Percentiles rank a stretch among this genome's conserved stretches.
phyloP scores from a whole-genome alignment of 2,888 invertebrate genomes.

The Lobophora halterata region DNA sequence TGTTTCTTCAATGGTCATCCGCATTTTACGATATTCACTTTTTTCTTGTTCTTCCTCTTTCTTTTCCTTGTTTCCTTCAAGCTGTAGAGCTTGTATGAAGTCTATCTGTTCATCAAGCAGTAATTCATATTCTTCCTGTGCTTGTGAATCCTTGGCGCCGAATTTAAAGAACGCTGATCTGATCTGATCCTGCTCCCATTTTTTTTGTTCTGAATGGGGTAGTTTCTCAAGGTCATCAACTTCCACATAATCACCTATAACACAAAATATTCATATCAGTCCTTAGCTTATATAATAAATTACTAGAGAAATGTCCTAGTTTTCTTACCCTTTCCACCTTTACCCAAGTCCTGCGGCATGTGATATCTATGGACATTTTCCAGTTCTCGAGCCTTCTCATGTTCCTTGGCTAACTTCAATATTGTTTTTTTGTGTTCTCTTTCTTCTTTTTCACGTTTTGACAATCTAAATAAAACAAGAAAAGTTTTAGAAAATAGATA shows the following conservation, averaged over 20 bases:
- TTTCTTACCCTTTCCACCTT: slow-evolving; percentile 81
- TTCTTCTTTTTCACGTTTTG: slow-evolving; percentile 91
- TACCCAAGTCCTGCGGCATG: slow-evolving; percentile 94
- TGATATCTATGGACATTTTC: slow-evolving; percentile 96
- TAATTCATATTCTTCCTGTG: slow-evolving; percentile 93
- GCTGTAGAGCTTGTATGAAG: slow-evolving; percentile 94
- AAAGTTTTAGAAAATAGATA: too few species aligned
- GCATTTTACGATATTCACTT: slow-evolving; percentile 84
- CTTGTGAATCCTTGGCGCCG: slow-evolving; percentile 92
- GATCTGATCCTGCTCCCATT: slow-evolving; percentile 99
- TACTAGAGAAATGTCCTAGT: not conserved
- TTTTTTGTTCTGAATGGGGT: slow-evolving; percentile 92
- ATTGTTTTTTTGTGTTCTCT: slow-evolving; percentile 95
- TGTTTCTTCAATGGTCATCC: slow-evolving; percentile 93
- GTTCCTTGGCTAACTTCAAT: slow-evolving; percentile 94
- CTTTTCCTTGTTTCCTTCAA: slow-evolving; percentile 85
- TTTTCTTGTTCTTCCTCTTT: slow-evolving; percentile 83
- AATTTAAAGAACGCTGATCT: slow-evolving; percentile 95
- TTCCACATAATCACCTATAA: slow-evolving; percentile 87
- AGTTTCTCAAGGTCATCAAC: slow-evolving; percentile 92
- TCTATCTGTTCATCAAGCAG: slow-evolving; percentile 98
- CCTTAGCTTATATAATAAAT: slow-evolving; percentile 3
- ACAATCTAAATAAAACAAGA: slow-evolving; percentile 85
- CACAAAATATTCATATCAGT: slow-evolving; percentile 1
- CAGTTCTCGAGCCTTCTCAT: slow-evolving; percentile 95